Base-by-base conservation (phyloP, 1,140 invertebrate species). In the Drosophila ironensis region DNA sequence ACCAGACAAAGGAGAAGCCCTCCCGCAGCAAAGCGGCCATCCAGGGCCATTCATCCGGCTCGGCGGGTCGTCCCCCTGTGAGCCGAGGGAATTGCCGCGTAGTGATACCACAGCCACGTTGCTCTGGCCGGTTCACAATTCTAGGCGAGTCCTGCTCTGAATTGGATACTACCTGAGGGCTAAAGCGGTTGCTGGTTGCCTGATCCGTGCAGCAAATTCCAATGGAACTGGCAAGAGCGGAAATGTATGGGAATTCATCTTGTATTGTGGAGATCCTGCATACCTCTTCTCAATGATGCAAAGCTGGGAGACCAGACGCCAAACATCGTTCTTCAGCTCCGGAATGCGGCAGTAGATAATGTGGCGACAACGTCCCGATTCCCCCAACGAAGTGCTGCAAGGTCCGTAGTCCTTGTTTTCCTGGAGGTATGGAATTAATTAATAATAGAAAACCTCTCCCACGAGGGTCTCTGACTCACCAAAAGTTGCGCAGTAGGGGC, bases 11-110 rank as follows among this genome's bases (percentile, higher is more conserved):
- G 17, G 41, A 74, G 12, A 91, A 82, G 35, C 91, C 91, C 2
- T 91, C 80, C 0, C 92, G 91, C 1, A 94, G 91, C 17, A 95
- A 74, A 1, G 94, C 94, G 0, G 92, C 95, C 92, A 96, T 95
- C 96, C 96, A 97, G 1, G 95, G 95, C 95, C 95, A 96, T 72
- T 94, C 94, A 46, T 93, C 92, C 0, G 93, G 92, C 74, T 93
- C 92, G 0, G 94, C 93, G 0, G 92, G 92, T 38, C 91, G 78
- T 0, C 94, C 93, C 3, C 94, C 94, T 1, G 93, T 91, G 16
- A 94, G 91, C 44, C 92, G 90, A 4, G 90, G 70, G 61, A 89
- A 91, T 28, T 91, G 90, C 67, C 92, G 92, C 0, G 92, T 92
- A 68, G 92, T 93, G 1, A 94, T 89, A 7, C 95, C 95, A 72